Base-by-base conservation (phyloP, 2,888 invertebrate genomes). In the Philhelius pedissequus region DNA sequence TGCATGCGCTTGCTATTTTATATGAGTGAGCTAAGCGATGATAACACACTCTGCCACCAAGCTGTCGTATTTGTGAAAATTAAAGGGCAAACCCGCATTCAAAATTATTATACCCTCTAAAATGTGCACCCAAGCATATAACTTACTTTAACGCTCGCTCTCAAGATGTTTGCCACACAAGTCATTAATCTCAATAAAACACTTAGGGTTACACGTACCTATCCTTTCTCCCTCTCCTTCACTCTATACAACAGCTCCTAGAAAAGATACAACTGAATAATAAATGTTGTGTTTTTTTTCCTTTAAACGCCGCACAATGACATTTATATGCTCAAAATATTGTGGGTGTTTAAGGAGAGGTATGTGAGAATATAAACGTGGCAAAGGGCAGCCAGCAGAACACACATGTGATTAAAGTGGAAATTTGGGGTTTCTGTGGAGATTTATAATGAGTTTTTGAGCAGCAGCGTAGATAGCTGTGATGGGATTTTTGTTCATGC, bases 161-260 rank as follows among this genome's bases (percentile, higher is more conserved):
- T 25, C 18, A 70, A 52, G 50, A 77, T 70, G 25, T 45, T 60
- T 50, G 20, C 73, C 64, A 64, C 56, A 70, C 68, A 70, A 81
- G 70, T 76, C 82, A 83, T 83, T 78, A 83, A 83, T 83, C 82
- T 83, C 82, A 83, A 83, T 83, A 78, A 83, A 78, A 78, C 73
- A 73, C 66, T 73, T 71, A 66, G 35, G 62, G 54, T 62, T 60
- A 50, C 52, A 74, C 52, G 52, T 73, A 64, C 22, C 48, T 18
- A 30, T 6, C n/a, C n/a, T n/a, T n/a, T n/a, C n/a, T n/a, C n/a
- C n/a, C n/a, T n/a, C n/a, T n/a, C n/a, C n/a, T n/a, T n/a, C n/a
- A 11, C 5, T 18, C 4, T 54, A 7, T 8, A 20, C 0, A 18
- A 45, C 6, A 6, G 8, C 20, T 45, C 18, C 13, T 62, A 69